Evolutionary conservation across 2,797 vertebrate genomes (phyloP), one percentile per base, ranked within the genome.

Genomic region (Meda fulgida): DNA sequence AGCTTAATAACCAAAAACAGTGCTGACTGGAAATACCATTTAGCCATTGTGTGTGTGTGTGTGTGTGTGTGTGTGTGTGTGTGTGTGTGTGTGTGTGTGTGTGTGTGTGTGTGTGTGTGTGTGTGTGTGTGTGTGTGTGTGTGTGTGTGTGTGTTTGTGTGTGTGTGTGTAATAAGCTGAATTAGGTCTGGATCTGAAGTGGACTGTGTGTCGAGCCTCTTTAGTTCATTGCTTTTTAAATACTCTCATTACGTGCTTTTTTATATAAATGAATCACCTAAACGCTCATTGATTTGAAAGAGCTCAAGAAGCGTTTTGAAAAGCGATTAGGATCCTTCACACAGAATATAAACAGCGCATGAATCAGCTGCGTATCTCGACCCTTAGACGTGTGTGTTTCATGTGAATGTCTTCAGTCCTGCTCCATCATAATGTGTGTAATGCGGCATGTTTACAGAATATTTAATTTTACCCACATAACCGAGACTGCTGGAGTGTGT

Each of bases 161-260:
- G 70, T 73, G 71, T 73, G 29, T 48, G n/a, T 73, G 71, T 38
- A 65, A 65, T 29, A 53, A 14, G 29, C 31, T 80, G 78, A 80
- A 80, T 80, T 80, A 69, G 21, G 4, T 7, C 46, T 36, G 38
- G 16, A 18, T 60, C 78, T 78, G 21, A 76, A 31, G 40, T 66
- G 63, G 46, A 60, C 18, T 18, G 34, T 46, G 29, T 29, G 53
- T 23, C 7, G 14, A 81, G n/a, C 2, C 29, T n/a, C 38, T 80
- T 78, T 16, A 46, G 34, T 40, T 78, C n/a, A 84, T 63, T 40
- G 55, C 23, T 29, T 55, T 84, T 58, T 65, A 79, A 84, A 79
- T 16, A 75, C 82, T 78, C 46, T 65, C 79, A 82, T 88, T 88
- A 85, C 38, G 67, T 53, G 82, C 14, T 26, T 60, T n/a, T 26